Evolutionary conservation across 2,113 vertebrate genomes (phyloP), one percentile per base, ranked within the genome.

Genomic region (Elaphurus davidianus): DNA sequence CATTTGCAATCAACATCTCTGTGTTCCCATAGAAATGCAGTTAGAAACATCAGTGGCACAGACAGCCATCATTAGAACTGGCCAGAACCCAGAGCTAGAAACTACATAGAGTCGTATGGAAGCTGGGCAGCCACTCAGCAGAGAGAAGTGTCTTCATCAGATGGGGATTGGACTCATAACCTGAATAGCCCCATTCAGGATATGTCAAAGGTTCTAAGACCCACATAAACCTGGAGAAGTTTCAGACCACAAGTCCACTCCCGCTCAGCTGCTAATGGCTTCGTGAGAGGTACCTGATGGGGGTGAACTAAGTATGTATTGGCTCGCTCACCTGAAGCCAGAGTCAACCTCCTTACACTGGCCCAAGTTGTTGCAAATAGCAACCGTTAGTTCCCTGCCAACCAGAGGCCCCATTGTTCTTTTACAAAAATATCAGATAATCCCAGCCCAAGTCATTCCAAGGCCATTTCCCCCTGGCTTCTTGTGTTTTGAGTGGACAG

Each of bases 401-500:
- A 95, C 47, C 86, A 90, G 57, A 95, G 55, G 92, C 28, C 54
- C 40, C 55, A 97, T 95, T 98, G 90, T 95, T 97, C 55, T 96
- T 97, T 96, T 57, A 95, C 88, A 91, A 96, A 97, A 96, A 91
- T 93, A 97, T 82, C 87, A 96, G 96, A 85, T 93, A 96, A 97
- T 94, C 76, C 50, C 36, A 85, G 94, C 55, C 74, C 94, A 82
- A 97, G 88, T 83, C 96, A 92, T 95, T 98, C 94, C 87, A 96
- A 97, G 59, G 50, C 84, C 54, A 94, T 95, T 94, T 74, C 59
- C 59, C 64, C 78, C 50, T 30, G 50, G 94, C 64, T 76, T 91
- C 57, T 88, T 82, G 54, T 47, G 23, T 55, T 97, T 90, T 96
- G 57, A 91, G 94, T 55, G 92, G 94, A 90, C 94, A 87, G 93